Conservation (phyloP, 2,113 vertebrate genomes). For the Ctenomys sociabilis region DNA sequence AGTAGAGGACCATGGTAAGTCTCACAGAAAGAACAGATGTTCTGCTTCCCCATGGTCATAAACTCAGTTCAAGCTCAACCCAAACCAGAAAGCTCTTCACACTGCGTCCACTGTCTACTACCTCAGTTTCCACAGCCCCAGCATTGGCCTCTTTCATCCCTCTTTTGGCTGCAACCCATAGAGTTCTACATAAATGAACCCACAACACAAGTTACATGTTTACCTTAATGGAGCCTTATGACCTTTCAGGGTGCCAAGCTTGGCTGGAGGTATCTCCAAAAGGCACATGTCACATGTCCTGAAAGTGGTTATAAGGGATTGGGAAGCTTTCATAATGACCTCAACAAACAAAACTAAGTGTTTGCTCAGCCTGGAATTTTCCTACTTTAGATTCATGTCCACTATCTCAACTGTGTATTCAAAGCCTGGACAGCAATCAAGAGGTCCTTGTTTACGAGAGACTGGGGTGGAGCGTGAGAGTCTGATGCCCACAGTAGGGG, state of each 20-base stretch:
- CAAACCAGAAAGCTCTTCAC: constrained; percentile 10
- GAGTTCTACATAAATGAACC: neutral
- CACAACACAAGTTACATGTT: neutral
- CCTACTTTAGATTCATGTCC: neutral
- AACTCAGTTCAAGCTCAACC: neutral
- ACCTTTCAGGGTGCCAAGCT: constrained; percentile 25
- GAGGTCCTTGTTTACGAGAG: neutral
- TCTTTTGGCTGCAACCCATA: neutral
- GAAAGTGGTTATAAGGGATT: neutral
- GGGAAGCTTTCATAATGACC: neutral
- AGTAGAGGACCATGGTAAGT: neutral
- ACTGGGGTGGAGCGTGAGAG: accelerated
- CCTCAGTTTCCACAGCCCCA: neutral
- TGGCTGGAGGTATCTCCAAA: constrained; percentile 50
- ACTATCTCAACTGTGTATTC: neutral
- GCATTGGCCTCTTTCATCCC: neutral
- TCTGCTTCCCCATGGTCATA: neutral
- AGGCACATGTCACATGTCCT: neutral
- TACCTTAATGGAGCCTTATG: constrained; percentile 32
- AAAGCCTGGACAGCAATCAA: neutral
- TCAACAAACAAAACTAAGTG: constrained; percentile 52
- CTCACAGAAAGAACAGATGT: neutral
- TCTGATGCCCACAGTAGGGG: neutral
- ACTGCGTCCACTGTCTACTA: neutral
- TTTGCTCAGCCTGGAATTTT: constrained; percentile 42